phyloP scores from a whole-genome alignment of 2,113 vertebrate species.

The Morphnarchus princeps region DNA sequence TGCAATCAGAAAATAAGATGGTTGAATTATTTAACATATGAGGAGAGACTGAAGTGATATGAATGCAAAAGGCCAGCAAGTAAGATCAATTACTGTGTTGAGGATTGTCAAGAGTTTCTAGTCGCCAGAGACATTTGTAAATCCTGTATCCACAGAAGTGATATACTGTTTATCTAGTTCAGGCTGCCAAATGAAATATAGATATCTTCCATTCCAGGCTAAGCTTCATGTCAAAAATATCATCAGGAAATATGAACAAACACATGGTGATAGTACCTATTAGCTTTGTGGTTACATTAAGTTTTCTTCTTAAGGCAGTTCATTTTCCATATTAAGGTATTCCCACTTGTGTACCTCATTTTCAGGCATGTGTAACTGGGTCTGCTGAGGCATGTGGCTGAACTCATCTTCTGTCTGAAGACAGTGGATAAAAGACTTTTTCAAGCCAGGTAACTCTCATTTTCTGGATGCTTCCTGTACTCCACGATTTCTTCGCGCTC shows the following conservation, averaged over 20 bases:
- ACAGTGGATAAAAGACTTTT: too few relatives aligned
- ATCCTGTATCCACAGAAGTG: background rate
- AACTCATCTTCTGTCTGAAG: background rate
- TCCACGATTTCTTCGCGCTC: too few relatives aligned
- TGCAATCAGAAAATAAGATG: slow-evolving; percentile 23
- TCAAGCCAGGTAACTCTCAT: too few relatives aligned
- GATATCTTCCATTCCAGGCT: background rate
- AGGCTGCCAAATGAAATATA: background rate
- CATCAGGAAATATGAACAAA: background rate
- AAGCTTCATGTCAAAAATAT: background rate
- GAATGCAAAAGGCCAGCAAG: slow-evolving; percentile 24
- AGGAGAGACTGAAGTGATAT: background rate
- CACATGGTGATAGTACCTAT: background rate
- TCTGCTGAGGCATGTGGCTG: background rate
- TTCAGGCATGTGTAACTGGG: background rate
- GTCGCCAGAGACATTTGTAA: background rate
- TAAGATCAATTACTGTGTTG: background rate
- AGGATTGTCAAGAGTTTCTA: background rate
- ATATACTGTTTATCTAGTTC: background rate
- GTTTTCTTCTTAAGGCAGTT: background rate
- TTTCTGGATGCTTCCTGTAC: too few relatives aligned
- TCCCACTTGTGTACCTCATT: background rate
- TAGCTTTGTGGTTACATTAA: background rate
- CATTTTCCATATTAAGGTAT: background rate
- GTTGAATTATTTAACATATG: slow-evolving; percentile 34